Base-by-base conservation (phyloP, 2,797 vertebrate species). In the Pelobates cultripes region DNA sequence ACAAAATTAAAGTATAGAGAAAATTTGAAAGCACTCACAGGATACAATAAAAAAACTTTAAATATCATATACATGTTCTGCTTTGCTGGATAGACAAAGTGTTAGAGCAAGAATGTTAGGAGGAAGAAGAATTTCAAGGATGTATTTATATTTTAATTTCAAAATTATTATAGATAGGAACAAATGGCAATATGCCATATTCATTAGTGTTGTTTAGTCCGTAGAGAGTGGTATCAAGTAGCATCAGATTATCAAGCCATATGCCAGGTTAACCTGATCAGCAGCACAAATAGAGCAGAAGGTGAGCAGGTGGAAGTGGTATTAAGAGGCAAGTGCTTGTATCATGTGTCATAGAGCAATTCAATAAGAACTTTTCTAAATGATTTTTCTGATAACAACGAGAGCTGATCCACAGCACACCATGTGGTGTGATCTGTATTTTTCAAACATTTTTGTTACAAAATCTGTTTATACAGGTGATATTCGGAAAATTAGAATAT, bases 191-290 rank as follows among this genome's bases (percentile, higher is more conserved):
- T 64, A 40, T 64, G 44, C n/a, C n/a, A 17, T 17, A 64, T 64
- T 64, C 71, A 61, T 13, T 47, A 51, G 13, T 71, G 57, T 64
- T 76, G 9, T 76, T 76, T 47, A 42, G 43, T 73, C 14, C 44
- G 7, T 64, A 61, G 41, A 71, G 42, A 78, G 10, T 17, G 17
- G 68, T 80, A 53, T 73, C 70, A 73, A 70, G 70, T 80, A 66
- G 60, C 66, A 67, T 67, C 55, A 73, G 41, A 67, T 73, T 67
- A 67, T 68, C 78, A 47, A 80, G 78, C 78, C 78, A 80, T 80
- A 80, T 80, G 78, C 63, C 47, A 80, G 61, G 69, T 15, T 80
- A 43, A 73, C 78, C 60, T 80, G 70, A 66, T 66, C 78, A 73
- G 12, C 70, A 28, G 51, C 43, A 80, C 45, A 66, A 73, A 67